Evolutionary conservation across 2,797 vertebrate genomes (phyloP).

Genomic region (Capromys pilorides): DNA sequence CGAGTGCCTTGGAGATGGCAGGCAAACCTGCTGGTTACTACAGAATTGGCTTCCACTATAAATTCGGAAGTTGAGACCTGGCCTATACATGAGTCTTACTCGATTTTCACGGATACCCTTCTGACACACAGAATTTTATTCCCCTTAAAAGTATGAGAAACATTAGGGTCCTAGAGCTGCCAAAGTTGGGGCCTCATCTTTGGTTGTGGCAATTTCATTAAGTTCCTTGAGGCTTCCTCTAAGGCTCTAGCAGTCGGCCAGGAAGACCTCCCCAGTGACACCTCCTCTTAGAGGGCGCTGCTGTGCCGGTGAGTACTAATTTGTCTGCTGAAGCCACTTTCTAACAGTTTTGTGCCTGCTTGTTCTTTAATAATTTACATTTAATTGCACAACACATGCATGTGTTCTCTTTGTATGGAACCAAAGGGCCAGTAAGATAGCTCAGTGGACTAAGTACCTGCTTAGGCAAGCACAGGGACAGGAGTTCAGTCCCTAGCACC

Average conservation of each 20-base stretch:
- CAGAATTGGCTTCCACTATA: neutral
- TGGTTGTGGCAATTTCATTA: conserved; percentile 1
- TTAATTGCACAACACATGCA: conserved; percentile 2
- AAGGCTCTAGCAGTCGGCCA: neutral
- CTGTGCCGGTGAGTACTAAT: neutral
- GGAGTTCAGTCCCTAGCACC: too few species aligned
- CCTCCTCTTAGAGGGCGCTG: neutral
- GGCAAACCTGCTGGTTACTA: neutral
- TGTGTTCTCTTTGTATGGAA: neutral
- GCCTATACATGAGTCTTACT: neutral
- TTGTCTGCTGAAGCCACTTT: conserved; percentile 31
- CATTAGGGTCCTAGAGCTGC: neutral
- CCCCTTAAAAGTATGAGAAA: conserved; percentile 41
- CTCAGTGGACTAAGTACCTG: too few species aligned
- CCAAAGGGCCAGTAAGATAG: too few species aligned
- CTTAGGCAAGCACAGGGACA: too few species aligned
- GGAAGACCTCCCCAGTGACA: neutral
- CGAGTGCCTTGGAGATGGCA: neutral
- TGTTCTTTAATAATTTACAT: conserved; percentile 37
- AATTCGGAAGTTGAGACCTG: neutral
- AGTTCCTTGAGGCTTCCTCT: neutral
- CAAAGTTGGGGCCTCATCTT: neutral
- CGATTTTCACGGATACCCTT: neutral
- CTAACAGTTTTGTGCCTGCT: neutral
- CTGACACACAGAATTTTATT: neutral